Evolutionary conservation across 2,888 invertebrate genomes (phyloP), one percentile per base, ranked within the genome.

Genomic region (Heliothis peltigera): DNA sequence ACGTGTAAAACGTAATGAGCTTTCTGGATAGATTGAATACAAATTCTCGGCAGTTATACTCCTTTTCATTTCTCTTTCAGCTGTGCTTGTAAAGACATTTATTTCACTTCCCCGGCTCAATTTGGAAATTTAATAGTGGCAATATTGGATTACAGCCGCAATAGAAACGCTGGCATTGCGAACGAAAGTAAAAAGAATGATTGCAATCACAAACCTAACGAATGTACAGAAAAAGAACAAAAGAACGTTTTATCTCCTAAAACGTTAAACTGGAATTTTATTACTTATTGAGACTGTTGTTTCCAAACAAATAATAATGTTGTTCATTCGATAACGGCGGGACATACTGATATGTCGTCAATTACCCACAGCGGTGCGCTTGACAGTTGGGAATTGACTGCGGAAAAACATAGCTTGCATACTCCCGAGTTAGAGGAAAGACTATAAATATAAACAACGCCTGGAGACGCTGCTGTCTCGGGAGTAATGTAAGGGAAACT

Each of bases 401-500:
- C 66, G 64, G 79, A 77, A 84, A 28, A 83, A 77, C 73, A 78
- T 80, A 77, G 75, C 68, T 76, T 83, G 73, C 79, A 79, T 79
- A 79, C 69, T 80, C 74, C 64, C 63, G 77, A 79, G 82, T 79
- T 70, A 65, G 44, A 76, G 43, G 7, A 75, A 75, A 73, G 61
- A 74, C 79, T 81, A 85, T 85, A 86, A 81, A 85, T 82, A 85
- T 82, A 87, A 82, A 86, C 83, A 83, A 79, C 69, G 77, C 64
- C 79, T 73, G 70, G 64, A 72, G 74, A 75, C 80, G 75, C 82
- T 71, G 64, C 77, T 80, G 84, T 85, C 87, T 81, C 82, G 44
- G 58, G 83, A 84, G 84, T 84, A 85, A 86, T 84, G 84, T 82
- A 79, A 83, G 78, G 76, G 76, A 85, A 91, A 91, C 87, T 90